A percentile compares a stretch with the other conserved stretches of the same genome.
phyloP scores from a whole-genome alignment of 2,888 invertebrate species.

The Eubasilissa splendida region DNA sequence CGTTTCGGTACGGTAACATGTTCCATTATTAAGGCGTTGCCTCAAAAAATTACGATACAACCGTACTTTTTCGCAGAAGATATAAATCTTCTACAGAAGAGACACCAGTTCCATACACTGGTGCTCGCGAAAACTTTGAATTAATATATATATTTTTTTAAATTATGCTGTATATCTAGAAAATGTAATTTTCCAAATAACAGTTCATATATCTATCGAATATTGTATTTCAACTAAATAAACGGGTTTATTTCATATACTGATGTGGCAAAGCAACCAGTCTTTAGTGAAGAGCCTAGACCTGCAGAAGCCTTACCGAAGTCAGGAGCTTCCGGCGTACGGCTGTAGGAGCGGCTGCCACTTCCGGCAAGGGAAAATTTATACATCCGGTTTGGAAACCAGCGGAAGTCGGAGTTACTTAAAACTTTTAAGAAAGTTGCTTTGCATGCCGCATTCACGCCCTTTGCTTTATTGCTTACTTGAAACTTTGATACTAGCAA shows the following conservation, averaged over 20 bases:
- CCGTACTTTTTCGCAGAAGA: no score
- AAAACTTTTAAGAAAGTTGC: slow-evolving; percentile 54
- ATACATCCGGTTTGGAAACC: slow-evolving; percentile 55
- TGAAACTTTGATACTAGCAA: not conserved
- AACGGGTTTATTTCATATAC: not conserved
- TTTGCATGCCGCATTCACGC: slow-evolving; percentile 32
- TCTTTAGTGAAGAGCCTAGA: slow-evolving; percentile 26
- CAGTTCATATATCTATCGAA: not conserved
- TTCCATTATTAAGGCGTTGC: no score
- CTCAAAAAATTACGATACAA: no score
- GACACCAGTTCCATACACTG: no score
- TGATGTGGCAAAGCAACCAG: not conserved
- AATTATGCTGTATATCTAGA: no score
- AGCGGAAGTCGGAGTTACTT: slow-evolving; percentile 55
- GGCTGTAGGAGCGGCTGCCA: slow-evolving; percentile 48
- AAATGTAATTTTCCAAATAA: no score
- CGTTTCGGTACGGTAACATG: no score
- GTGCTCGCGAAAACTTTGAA: no score
- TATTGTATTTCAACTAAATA: not conserved
- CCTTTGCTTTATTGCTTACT: slow-evolving; percentile 26
- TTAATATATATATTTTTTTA: no score
- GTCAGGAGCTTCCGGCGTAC: slow-evolving; percentile 31
- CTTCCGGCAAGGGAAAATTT: slow-evolving; percentile 51
- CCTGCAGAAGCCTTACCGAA: slow-evolving; percentile 34
- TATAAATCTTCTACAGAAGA: no score